These are phyloP conservation scores for Sicus ferrugineus DNA, from an alignment of 2,888 invertebrate species.

Conservation along the genomic window DNA sequence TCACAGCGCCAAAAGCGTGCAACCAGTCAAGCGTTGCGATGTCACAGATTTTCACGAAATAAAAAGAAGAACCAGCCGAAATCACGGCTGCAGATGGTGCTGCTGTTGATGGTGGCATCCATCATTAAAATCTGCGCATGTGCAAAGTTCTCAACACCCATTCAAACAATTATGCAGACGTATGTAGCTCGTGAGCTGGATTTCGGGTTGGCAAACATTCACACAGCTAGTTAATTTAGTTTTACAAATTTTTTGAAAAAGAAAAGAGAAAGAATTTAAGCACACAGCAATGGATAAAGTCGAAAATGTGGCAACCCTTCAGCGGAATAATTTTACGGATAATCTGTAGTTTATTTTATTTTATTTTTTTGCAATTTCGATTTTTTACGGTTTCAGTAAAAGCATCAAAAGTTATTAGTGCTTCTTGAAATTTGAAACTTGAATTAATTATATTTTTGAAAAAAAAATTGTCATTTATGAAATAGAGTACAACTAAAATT, in stretches of 20 bases:
- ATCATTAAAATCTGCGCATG: constrained; percentile 15
- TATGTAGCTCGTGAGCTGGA: background rate
- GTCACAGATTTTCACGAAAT: constrained; percentile 29
- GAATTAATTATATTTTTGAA: background rate
- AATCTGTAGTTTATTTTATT: too few relatives aligned
- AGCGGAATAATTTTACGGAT: background rate
- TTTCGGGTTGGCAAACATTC: background rate
- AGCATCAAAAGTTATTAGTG: too few relatives aligned
- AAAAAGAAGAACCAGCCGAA: constrained; percentile 14
- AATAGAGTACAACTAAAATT: background rate
- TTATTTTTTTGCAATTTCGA: too few relatives aligned
- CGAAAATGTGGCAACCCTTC: background rate
- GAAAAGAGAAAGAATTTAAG: background rate
- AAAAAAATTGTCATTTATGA: background rate
- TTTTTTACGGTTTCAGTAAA: too few relatives aligned
- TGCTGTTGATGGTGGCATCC: background rate
- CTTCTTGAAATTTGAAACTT: too few relatives aligned
- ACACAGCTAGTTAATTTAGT: background rate
- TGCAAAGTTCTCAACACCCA: constrained; percentile 2
- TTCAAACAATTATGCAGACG: background rate
- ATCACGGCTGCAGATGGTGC: background rate
- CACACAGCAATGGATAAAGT: background rate
- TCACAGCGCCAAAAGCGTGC: constrained; percentile 21
- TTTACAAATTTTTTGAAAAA: constrained; percentile 1
- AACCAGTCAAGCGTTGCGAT: constrained; percentile 28